Percentiles rank a stretch among this genome's conserved stretches.
Conservation (phyloP, 1,140 invertebrate species). For the Trichonephila inaurata region DNA sequence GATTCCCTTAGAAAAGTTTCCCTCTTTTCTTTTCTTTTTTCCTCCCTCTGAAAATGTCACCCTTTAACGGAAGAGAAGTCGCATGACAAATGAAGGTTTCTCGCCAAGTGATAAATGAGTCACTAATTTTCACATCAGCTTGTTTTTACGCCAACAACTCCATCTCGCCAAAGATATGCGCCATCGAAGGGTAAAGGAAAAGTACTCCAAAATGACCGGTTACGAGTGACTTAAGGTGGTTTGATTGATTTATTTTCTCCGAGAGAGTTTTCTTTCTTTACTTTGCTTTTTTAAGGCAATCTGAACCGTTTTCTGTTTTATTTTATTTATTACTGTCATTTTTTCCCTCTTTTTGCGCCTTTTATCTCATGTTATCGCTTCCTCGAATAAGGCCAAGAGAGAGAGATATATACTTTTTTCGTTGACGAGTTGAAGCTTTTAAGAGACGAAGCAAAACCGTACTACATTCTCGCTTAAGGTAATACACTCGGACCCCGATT, state of each 20-base stretch:
- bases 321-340: not conserved
- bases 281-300: not conserved
- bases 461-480: not conserved
- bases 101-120: constrained; percentile 65
- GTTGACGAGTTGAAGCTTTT: not conserved
- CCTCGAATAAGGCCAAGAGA: not conserved
- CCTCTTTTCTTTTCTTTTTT: not conserved
- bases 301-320: not conserved
- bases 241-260: constrained; percentile 71
- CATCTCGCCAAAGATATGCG: constrained; percentile 1
- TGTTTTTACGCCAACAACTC: constrained; percentile 70
- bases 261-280: not conserved
- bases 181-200: not conserved
- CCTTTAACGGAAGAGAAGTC: constrained; percentile 6
- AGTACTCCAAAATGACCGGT: constrained; percentile 63
- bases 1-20: not conserved
- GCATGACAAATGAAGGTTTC: constrained; percentile 69
- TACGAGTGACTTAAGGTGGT: constrained; percentile 66
- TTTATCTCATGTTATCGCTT: not conserved
- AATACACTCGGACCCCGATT: not conserved
- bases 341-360: not conserved
- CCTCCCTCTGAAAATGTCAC: not conserved
- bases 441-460: not conserved
- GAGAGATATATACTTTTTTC: not conserved
- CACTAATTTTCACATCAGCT: constrained; percentile 72